phyloP scores from a whole-genome alignment of 2,113 vertebrate species.

The Pelvicachromis taeniatus region DNA sequence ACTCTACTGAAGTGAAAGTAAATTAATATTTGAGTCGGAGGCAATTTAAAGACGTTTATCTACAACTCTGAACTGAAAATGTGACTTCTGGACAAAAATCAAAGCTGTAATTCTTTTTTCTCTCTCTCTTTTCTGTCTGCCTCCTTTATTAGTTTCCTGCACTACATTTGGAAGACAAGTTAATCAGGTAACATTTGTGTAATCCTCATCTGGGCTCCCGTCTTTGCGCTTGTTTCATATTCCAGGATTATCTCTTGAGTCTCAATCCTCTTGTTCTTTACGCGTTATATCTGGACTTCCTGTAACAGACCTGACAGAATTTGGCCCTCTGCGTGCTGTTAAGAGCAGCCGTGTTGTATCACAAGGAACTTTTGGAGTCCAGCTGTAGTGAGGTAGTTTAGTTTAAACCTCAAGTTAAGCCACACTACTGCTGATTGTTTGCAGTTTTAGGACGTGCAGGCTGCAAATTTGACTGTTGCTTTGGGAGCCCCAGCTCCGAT shows the following conservation, averaged over 20 bases:
- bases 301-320: slow-evolving; percentile 1
- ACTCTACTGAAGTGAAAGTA: not conserved
- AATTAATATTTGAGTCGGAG: not conserved
- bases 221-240: not conserved
- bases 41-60: not conserved
- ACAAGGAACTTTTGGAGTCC: slow-evolving; percentile 7
- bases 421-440: not conserved
- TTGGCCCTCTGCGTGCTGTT: slow-evolving; percentile 19
- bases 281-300: not conserved
- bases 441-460: not conserved
- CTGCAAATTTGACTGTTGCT: not conserved
- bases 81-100: not conserved
- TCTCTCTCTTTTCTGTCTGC: not conserved
- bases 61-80: not conserved
- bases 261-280: not conserved
- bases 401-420: not conserved
- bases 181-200: not conserved
- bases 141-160: not conserved
- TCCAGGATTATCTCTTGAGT: not conserved
- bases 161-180: not conserved
- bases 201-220: not conserved
- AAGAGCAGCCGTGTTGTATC: not conserved
- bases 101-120: not conserved
- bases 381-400: not conserved
- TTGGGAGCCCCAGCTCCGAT: not conserved